These are phyloP conservation scores for Phytoseiulus persimilis DNA, from an alignment of 2,888 invertebrate species.

Conservation along the genomic window DNA sequence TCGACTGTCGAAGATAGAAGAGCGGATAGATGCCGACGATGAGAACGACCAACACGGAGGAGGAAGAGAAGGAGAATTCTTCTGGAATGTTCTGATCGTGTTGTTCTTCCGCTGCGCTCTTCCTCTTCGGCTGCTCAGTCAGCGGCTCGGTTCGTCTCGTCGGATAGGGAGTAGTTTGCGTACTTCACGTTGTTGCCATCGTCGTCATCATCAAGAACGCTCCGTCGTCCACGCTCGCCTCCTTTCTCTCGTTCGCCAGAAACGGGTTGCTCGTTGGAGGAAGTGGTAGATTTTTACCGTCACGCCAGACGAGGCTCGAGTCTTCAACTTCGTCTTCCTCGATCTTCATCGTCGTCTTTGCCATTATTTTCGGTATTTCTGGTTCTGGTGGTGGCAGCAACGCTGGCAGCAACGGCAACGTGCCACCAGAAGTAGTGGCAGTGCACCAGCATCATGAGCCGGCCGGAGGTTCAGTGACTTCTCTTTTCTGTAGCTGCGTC, in stretches of 20 bases:
- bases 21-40: background rate
- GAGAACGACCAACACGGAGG: background rate
- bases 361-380: background rate
- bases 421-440: conserved; percentile 5
- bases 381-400: background rate
- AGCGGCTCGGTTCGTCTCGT: background rate
- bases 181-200: background rate
- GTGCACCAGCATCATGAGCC: background rate
- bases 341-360: background rate
- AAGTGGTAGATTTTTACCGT: background rate
- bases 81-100: background rate
- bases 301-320: background rate
- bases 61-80: background rate
- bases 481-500: background rate
- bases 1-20: background rate
- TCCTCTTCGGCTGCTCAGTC: background rate
- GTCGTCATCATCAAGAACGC: background rate
- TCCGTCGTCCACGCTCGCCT: background rate
- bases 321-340: background rate
- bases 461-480: background rate
- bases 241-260: background rate
- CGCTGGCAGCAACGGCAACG: background rate
- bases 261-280: background rate
- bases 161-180: background rate
- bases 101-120: background rate